Evolutionary conservation across 2,797 vertebrate genomes (phyloP).

Genomic region (Gallinago solitaria): DNA sequence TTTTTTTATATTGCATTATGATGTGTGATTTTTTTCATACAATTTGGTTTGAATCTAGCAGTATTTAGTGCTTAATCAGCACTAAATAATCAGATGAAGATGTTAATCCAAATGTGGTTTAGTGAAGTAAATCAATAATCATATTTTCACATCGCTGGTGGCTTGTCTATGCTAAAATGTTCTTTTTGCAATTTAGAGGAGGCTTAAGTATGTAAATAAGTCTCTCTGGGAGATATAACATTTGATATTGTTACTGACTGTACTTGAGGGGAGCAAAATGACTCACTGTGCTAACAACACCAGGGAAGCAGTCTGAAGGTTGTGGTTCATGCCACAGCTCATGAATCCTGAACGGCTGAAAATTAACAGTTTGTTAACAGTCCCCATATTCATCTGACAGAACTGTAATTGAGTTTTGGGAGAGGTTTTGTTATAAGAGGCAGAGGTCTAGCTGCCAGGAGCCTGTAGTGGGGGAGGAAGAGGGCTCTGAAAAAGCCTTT

Average conservation of each 20-base stretch:
- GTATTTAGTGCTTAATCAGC: neutral
- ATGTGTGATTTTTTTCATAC: slow-evolving; percentile 27
- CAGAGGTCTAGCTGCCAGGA: neutral
- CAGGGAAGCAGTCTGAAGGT: neutral
- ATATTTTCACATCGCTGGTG: neutral
- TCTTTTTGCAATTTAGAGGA: slow-evolving; percentile 7
- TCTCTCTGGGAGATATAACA: neutral
- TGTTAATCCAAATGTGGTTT: neutral
- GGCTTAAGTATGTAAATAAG: neutral
- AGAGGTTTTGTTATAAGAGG: neutral
- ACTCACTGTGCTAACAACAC: neutral
- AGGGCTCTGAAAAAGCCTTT: neutral
- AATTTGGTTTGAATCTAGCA: neutral
- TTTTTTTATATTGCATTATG: neutral
- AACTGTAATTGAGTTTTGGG: neutral
- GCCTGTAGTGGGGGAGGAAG: neutral
- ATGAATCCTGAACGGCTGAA: neutral
- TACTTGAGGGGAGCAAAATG: slow-evolving; percentile 1
- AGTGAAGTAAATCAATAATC: neutral
- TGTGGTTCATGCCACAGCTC: neutral
- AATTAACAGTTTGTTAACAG: neutral
- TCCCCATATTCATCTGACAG: neutral
- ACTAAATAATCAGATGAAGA: neutral
- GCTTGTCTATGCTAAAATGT: slow-evolving; percentile 10
- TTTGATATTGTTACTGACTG: neutral